Base-by-base conservation (phyloP, 2,113 vertebrate genomes). In the Mastomys coucha region DNA sequence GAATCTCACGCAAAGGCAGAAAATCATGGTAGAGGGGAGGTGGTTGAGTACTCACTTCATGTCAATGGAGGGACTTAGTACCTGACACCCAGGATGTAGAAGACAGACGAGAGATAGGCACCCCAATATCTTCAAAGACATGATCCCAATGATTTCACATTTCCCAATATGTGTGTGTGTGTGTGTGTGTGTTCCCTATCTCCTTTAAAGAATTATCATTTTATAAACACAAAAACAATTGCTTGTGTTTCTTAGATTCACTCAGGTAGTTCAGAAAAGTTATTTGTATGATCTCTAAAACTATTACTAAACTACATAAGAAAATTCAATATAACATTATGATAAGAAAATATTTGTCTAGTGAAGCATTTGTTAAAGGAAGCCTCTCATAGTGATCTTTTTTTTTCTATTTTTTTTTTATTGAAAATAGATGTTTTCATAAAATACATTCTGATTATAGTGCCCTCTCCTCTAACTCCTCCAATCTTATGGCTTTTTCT, bases 291-390 rank as follows among this genome's bases (percentile, higher is more conserved):
- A 81, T 60, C 67, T 69, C 24, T 16, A 45, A 36, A 86, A 78
- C 73, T 58, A 93, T 53, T 76, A 14, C 91, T 31, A 80, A 95
- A 82, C 5, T n/a, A 16, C 45, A 91, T 42, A 42, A 91, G 53
- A 17, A 76, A 69, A 86, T 65, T 14, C 26, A 86, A 49, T 26
- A 16, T 4, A 84, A 26, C 24, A 56, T 85, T 53, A n/a, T 13
- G 5, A 53, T 93, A 12, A 76, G 87, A 82, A 89, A 60, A 28
- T 24, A 60, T 39, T 80, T 73, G 49, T 67, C 72, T n/a, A 77
- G 5, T 70, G 36, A 77, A 80, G 24, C 6, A 65, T 17, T 42
- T 10, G 51, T 16, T 65, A 17, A 31, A 60, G 33, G 49, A 85
- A 2, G 5, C 70, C 87, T 92, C 72, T n/a, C 81, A 24, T 56